These are phyloP conservation scores for Axea sp. DNA, from an alignment of 2,888 invertebrate species.

Conservation along the genomic window DNA sequence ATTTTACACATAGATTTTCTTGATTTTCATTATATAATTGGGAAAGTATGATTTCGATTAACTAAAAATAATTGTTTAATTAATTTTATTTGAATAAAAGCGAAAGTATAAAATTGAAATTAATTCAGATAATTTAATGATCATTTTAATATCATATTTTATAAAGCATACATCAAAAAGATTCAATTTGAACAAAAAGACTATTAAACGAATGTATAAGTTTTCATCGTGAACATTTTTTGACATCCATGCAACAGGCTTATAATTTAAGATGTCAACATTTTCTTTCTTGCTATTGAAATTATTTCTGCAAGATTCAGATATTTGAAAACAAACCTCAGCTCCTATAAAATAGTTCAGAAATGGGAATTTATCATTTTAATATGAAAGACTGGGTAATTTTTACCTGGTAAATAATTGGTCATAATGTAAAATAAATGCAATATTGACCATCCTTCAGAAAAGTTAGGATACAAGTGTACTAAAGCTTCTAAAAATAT, in stretches of 20 bases:
- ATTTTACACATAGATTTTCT: too few relatives aligned
- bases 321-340: background rate
- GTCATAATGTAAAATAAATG: conserved; percentile 6
- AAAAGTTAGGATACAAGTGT: conserved; percentile 5
- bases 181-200: conserved; percentile 1
- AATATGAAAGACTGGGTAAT: background rate
- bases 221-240: background rate
- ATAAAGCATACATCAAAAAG: conserved; percentile 4
- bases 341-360: background rate
- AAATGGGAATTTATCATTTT: too few relatives aligned
- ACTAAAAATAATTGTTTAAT: too few relatives aligned
- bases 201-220: conserved; percentile 1
- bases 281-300: background rate
- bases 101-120: too few relatives aligned
- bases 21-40: background rate
- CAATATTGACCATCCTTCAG: conserved; percentile 1
- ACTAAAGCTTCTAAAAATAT: conserved; percentile 5
- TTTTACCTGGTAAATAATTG: conserved; percentile 7
- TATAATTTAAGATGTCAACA: background rate
- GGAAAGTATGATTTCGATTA: background rate
- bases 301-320: background rate
- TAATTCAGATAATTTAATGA: too few relatives aligned
- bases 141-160: too few relatives aligned
- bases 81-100: too few relatives aligned
- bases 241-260: background rate